Percentiles rank a stretch among this genome's conserved stretches.
Evolutionary conservation across 2,113 vertebrate genomes (phyloP).

Genomic region (Platanista minor): DNA sequence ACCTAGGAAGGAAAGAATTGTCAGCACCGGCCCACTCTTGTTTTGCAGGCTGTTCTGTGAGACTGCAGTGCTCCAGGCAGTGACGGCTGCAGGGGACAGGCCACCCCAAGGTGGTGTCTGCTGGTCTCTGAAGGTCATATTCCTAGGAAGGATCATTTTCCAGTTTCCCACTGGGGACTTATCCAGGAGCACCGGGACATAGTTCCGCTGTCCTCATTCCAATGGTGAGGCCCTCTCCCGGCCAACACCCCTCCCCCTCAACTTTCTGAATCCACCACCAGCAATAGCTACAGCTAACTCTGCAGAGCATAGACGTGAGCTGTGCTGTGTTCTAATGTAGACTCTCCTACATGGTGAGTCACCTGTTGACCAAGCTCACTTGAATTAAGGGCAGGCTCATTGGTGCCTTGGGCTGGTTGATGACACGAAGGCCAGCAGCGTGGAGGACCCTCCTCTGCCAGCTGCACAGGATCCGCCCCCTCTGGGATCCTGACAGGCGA

Average conservation of each 20-base stretch:
- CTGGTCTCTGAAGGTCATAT: not conserved
- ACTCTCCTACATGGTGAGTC: fast-evolving
- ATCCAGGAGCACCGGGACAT: not conserved
- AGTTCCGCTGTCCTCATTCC: not conserved
- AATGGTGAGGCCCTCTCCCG: not conserved
- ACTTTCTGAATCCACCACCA: not conserved
- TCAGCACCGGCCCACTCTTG: not conserved
- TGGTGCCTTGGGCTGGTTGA: not conserved
- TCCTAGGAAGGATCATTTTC: not conserved
- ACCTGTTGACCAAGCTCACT: not conserved
- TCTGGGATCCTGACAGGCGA: not conserved
- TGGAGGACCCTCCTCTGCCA: not conserved
- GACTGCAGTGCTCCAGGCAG: fast-evolving
- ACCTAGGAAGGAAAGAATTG: not conserved
- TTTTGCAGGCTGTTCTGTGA: not conserved
- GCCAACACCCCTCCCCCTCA: not conserved
- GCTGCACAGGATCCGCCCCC: not conserved
- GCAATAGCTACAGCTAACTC: fast-evolving
- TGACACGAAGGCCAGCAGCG: not conserved
- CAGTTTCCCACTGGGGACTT: not conserved
- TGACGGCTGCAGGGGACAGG: fast-evolving
- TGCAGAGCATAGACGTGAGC: too few species aligned
- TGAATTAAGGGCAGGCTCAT: not conserved
- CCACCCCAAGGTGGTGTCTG: too few species aligned
- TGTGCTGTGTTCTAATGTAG: not conserved